Conservation (phyloP, 1,140 invertebrate genomes). For the Drosophila tsacasi region DNA sequence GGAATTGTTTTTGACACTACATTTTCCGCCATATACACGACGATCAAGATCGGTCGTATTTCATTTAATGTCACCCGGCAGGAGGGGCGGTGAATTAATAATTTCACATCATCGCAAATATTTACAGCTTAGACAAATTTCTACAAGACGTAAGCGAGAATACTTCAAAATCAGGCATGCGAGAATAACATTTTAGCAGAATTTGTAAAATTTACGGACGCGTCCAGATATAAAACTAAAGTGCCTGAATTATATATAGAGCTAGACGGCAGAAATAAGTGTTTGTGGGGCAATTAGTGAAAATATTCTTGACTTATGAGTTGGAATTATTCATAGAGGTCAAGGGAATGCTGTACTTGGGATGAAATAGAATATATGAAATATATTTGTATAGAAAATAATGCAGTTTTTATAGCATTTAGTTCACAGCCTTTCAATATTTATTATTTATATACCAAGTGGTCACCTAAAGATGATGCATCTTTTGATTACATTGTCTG, state of each 20-base stretch:
- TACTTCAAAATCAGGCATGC: conserved; percentile 38
- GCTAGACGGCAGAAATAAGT: conserved; percentile 8
- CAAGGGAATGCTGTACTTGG: conserved; percentile 1
- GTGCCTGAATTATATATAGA: conserved; percentile 8
- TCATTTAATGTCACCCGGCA: conserved; percentile 53
- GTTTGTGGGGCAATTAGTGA: conserved; percentile 16
- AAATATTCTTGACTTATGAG: background rate
- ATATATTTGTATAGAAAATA: background rate
- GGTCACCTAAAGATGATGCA: background rate
- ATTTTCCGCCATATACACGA: conserved; percentile 13
- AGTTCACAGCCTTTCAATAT: background rate
- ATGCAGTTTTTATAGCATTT: background rate
- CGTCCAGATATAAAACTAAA: conserved; percentile 8
- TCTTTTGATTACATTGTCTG: background rate
- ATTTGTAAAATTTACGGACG: conserved; percentile 36
- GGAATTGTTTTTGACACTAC: conserved; percentile 39
- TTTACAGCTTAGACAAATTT: conserved; percentile 60
- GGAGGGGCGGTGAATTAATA: conserved; percentile 15
- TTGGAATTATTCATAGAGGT: conserved; percentile 2
- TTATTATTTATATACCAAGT: background rate
- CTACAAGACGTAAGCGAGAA: conserved; percentile 19
- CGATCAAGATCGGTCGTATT: conserved; percentile 39
- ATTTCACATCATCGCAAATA: conserved; percentile 53
- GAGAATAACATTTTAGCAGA: conserved; percentile 37
- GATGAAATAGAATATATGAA: background rate